phyloP scores from a whole-genome alignment of 2,113 vertebrate genomes.

The Phoxinus phoxinus region DNA sequence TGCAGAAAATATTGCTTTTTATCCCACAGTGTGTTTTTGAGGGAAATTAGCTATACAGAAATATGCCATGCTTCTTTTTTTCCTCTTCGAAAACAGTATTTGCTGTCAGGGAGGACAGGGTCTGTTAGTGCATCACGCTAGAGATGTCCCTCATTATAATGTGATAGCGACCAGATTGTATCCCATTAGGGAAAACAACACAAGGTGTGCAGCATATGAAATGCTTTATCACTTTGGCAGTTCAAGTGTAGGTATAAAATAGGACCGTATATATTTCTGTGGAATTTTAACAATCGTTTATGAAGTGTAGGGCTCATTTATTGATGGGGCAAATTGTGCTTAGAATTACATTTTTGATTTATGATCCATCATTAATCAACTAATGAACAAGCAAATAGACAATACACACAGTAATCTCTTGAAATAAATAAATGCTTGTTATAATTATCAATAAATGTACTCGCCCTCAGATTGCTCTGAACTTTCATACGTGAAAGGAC shows the following conservation, averaged over 20 bases:
- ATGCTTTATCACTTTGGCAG: slow-evolving; percentile 48
- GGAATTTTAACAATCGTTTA: slow-evolving; percentile 44
- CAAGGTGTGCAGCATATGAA: slow-evolving; percentile 52
- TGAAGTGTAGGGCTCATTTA: neutral
- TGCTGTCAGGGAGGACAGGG: slow-evolving; percentile 60
- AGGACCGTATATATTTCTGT: slow-evolving; percentile 40
- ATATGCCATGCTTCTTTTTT: slow-evolving; percentile 62
- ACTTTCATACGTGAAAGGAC: neutral
- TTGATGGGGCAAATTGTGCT: slow-evolving; percentile 7
- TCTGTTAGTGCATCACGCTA: slow-evolving; percentile 74
- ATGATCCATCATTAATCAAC: slow-evolving; percentile 6
- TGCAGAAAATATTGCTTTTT: neutral
- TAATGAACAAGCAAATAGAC: slow-evolving; percentile 3
- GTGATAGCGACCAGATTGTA: slow-evolving; percentile 73
- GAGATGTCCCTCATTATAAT: slow-evolving; percentile 73
- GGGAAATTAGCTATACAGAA: slow-evolving; percentile 60
- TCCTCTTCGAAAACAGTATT: slow-evolving; percentile 67
- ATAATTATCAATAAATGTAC: neutral
- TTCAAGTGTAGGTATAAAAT: slow-evolving; percentile 35
- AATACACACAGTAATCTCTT: neutral
- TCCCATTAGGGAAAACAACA: slow-evolving; percentile 72
- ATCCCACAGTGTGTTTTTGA: neutral
- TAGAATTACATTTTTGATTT: neutral
- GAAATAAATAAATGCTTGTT: neutral
- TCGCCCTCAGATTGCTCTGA: neutral